phyloP scores from a whole-genome alignment of 2,888 invertebrate genomes.

The Harmothoe impar region DNA sequence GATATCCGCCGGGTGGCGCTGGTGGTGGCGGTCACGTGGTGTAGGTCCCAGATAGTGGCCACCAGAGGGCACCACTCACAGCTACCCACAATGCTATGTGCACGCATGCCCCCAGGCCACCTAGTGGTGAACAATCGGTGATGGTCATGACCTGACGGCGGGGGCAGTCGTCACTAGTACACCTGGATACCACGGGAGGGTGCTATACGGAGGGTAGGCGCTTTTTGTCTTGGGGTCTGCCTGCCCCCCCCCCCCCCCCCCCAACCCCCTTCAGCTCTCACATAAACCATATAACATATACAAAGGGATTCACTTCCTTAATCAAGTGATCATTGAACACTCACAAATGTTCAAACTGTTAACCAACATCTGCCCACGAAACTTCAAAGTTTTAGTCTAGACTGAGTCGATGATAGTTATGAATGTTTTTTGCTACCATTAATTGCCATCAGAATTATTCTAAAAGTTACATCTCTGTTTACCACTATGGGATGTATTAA shows the following conservation, averaged over 20 bases:
- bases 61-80: conserved; percentile 41
- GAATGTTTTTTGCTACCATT: too few species aligned
- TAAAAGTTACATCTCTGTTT: too few species aligned
- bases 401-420: too few species aligned
- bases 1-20: conserved; percentile 32
- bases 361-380: too few species aligned
- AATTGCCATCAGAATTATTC: too few species aligned
- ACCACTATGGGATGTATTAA: too few species aligned
- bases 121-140: conserved; percentile 37
- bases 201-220: neutral
- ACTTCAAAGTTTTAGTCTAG: too few species aligned
- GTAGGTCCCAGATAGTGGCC: neutral
- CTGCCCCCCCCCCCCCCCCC: neutral
- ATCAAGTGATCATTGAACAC: too few species aligned
- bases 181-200: neutral
- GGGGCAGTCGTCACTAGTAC: neutral
- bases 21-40: neutral
- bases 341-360: too few species aligned
- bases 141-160: conserved; percentile 34
- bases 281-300: too few species aligned
- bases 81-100: conserved; percentile 21
- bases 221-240: neutral
- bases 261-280: too few species aligned
- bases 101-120: conserved; percentile 43
- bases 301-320: too few species aligned